phyloP scores from a whole-genome alignment of 2,888 invertebrate genomes.

The Pterostichus madidus region DNA sequence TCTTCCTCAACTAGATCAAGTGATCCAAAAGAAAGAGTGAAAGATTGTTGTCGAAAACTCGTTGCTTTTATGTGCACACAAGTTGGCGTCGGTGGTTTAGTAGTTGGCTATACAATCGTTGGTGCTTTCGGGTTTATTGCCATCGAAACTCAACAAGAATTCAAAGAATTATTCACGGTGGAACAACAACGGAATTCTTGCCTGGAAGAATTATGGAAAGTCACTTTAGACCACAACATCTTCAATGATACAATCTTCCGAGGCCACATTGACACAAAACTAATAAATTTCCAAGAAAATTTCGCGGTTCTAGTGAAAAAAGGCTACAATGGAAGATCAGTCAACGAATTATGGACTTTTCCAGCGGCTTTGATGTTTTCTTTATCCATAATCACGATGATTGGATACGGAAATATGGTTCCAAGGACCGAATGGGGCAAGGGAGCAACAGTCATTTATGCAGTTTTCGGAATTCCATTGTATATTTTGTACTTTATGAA shows the following conservation, averaged over 20 bases:
- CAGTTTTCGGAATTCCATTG: conserved; percentile 92
- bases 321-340: conserved; percentile 86
- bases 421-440: conserved; percentile 91
- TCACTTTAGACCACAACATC: conserved; percentile 83
- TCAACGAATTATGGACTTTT: conserved; percentile 89
- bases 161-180: conserved; percentile 78
- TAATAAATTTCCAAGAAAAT: conserved; percentile 84
- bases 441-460: conserved; percentile 90
- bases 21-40: conserved; percentile 87
- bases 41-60: conserved; percentile 91
- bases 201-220: conserved; percentile 84
- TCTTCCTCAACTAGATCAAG: conserved; percentile 82
- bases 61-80: conserved; percentile 96
- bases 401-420: conserved; percentile 93
- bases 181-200: conserved; percentile 79
- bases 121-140: conserved; percentile 90
- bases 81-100: conserved; percentile 92
- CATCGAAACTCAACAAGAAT: conserved; percentile 83
- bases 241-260: conserved; percentile 85
- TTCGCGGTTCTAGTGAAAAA: conserved; percentile 83
- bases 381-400: conserved; percentile 93
- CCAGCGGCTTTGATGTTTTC: conserved; percentile 94
- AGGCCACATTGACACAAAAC: conserved; percentile 80
- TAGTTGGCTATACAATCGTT: conserved; percentile 91
- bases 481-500: conserved; percentile 93